Percentiles rank a stretch among this genome's conserved stretches.
These are phyloP conservation scores for Thalpophila matura DNA, from an alignment of 2,888 invertebrate genomes.

Conservation along the genomic window DNA sequence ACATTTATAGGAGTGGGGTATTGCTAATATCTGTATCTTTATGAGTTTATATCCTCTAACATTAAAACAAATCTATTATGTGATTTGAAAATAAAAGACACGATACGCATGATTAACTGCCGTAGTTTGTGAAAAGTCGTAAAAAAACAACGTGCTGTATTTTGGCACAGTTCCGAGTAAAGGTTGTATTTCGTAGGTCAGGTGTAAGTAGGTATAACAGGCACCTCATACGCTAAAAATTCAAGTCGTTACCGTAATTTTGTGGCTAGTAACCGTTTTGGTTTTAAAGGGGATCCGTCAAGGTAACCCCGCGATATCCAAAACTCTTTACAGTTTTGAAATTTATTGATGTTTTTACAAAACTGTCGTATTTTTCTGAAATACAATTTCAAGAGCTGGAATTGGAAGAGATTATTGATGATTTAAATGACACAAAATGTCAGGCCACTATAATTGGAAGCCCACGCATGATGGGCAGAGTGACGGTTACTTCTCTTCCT, in stretches of 20 bases:
- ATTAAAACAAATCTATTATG: constrained; percentile 52
- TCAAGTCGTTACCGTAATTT: neutral
- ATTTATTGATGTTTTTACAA: too few relatives aligned
- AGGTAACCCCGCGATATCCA: too few relatives aligned
- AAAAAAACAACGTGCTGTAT: constrained; percentile 49
- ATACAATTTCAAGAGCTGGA: too few relatives aligned
- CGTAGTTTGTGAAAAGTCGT: constrained; percentile 51
- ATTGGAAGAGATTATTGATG: too few relatives aligned
- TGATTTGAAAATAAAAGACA: constrained; percentile 49
- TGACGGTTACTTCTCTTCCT: too few relatives aligned
- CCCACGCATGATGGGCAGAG: too few relatives aligned
- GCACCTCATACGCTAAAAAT: neutral
- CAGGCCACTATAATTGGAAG: too few relatives aligned
- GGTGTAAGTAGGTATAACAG: neutral
- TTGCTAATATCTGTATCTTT: constrained; percentile 55
- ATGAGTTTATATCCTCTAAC: constrained; percentile 44
- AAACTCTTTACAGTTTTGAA: too few relatives aligned
- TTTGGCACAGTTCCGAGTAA: constrained; percentile 32
- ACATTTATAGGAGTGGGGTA: constrained; percentile 52
- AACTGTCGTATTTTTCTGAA: too few relatives aligned
- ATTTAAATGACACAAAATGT: too few relatives aligned
- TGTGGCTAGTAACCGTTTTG: neutral
- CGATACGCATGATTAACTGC: constrained; percentile 44
- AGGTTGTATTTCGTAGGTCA: constrained; percentile 6
- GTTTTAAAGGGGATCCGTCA: too few relatives aligned